phyloP scores from a whole-genome alignment of 2,888 invertebrate species.

The Eubasilissa splendida region DNA sequence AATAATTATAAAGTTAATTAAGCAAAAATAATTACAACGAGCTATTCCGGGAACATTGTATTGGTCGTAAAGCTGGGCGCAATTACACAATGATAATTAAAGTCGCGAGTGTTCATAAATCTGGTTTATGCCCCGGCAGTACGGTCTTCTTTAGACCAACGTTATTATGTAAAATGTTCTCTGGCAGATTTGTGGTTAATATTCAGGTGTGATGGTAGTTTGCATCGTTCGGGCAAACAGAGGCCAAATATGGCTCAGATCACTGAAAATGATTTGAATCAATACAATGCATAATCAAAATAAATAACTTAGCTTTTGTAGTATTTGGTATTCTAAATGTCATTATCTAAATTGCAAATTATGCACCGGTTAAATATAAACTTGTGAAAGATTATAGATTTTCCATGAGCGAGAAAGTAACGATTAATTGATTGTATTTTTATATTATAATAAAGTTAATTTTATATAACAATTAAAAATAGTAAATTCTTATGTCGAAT shows the following conservation, averaged over 20 bases:
- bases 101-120: slow-evolving; percentile 15
- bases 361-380: too few species aligned
- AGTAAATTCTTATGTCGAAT: too few species aligned
- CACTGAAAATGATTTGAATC: background rate
- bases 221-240: background rate
- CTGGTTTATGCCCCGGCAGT: slow-evolving; percentile 2
- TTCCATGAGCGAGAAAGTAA: too few species aligned
- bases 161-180: slow-evolving; percentile 21
- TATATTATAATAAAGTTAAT: too few species aligned
- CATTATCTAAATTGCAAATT: too few species aligned
- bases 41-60: slow-evolving; percentile 8
- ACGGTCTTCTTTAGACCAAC: slow-evolving; percentile 16
- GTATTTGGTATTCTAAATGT: too few species aligned
- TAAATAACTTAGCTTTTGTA: too few species aligned
- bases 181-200: slow-evolving; percentile 18
- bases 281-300: too few species aligned
- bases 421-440: too few species aligned
- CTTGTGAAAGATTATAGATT: too few species aligned
- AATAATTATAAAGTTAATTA: slow-evolving; percentile 22
- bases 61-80: background rate
- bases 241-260: background rate
- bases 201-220: slow-evolving; percentile 2
- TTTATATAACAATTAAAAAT: too few species aligned
- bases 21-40: slow-evolving; percentile 15
- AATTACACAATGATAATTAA: slow-evolving; percentile 36